phyloP scores from a whole-genome alignment of 2,113 vertebrate genomes.

The Lepisosteus osseus region DNA sequence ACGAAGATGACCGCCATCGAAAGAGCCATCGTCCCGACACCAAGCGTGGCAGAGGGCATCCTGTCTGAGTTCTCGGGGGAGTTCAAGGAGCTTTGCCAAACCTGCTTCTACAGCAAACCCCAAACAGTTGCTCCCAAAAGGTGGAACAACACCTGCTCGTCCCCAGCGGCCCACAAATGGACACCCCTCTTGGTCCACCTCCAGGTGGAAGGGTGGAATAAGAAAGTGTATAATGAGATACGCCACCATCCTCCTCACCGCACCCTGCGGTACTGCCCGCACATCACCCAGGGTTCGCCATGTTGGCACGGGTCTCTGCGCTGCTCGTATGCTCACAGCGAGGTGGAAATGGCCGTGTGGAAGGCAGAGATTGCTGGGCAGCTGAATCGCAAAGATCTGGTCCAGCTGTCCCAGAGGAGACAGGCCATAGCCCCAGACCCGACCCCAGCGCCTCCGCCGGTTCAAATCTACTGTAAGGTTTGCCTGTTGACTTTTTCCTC shows the following conservation, averaged over 20 bases:
- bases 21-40: fast-evolving
- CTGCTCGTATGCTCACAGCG: slow-evolving; percentile 59
- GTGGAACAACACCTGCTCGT: slow-evolving; percentile 25
- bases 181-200: slow-evolving; percentile 46
- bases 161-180: slow-evolving; percentile 34
- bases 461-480: slow-evolving; percentile 46
- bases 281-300: slow-evolving; percentile 25
- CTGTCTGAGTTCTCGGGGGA: slow-evolving; percentile 50
- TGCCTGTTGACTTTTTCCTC: slow-evolving; percentile 62
- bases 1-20: neutral
- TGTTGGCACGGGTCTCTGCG: slow-evolving; percentile 33
- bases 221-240: slow-evolving; percentile 52
- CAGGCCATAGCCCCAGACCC: no score
- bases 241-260: slow-evolving; percentile 35
- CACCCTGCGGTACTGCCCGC: slow-evolving; percentile 44
- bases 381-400: slow-evolving; percentile 40
- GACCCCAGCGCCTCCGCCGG: neutral
- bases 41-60: slow-evolving; percentile 16
- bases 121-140: slow-evolving; percentile 27
- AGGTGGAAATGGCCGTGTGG: slow-evolving; percentile 67
- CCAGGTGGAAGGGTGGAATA: slow-evolving; percentile 26
- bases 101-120: slow-evolving; percentile 52
- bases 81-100: slow-evolving; percentile 62
- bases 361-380: slow-evolving; percentile 37
- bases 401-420: fast-evolving